Evolutionary conservation across 1,140 invertebrate genomes (phyloP).

Genomic region (Megathymus violae): DNA sequence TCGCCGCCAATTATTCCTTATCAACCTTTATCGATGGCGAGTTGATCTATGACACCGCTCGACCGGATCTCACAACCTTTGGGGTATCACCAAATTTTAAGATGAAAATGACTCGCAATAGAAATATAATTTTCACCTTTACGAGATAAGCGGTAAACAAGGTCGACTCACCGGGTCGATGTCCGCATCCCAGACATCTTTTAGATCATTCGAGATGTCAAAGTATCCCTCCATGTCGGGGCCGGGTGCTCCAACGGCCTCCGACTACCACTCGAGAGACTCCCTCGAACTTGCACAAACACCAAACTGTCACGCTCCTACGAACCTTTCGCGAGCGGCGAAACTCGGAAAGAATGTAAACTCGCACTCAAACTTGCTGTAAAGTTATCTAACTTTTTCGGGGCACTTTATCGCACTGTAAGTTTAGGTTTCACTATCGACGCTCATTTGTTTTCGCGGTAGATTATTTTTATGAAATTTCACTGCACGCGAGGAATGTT

Average conservation of each 20-base stretch:
- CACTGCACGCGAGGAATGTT: constrained; percentile 75
- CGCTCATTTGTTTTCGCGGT: constrained; percentile 72
- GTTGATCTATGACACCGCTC: constrained; percentile 36
- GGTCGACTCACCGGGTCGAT: constrained; percentile 88
- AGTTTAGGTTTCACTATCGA: constrained; percentile 77
- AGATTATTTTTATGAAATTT: constrained; percentile 67
- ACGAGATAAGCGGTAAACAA: constrained; percentile 63
- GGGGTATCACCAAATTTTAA: constrained; percentile 2
- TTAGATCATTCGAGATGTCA: constrained; percentile 88
- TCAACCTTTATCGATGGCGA: constrained; percentile 39
- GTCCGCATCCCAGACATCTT: constrained; percentile 91
- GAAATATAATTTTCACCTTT: constrained; percentile 40
- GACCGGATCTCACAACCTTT: constrained; percentile 13
- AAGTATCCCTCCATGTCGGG: constrained; percentile 87
- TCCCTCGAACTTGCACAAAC: constrained; percentile 62
- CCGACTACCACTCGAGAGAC: constrained; percentile 62
- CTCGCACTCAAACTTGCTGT: constrained; percentile 54
- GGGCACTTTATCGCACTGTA: constrained; percentile 60
- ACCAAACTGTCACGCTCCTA: constrained; percentile 69
- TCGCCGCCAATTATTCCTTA: constrained; percentile 41
- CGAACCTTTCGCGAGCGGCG: constrained; percentile 60
- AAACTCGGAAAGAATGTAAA: constrained; percentile 67
- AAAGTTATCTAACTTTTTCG: constrained; percentile 46
- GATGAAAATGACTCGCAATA: constrained; percentile 11
- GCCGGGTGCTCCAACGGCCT: constrained; percentile 63